Percentiles rank a stretch among this genome's conserved stretches.
Conservation (phyloP, 2,113 vertebrate species). For the Vulpes vulpes region DNA sequence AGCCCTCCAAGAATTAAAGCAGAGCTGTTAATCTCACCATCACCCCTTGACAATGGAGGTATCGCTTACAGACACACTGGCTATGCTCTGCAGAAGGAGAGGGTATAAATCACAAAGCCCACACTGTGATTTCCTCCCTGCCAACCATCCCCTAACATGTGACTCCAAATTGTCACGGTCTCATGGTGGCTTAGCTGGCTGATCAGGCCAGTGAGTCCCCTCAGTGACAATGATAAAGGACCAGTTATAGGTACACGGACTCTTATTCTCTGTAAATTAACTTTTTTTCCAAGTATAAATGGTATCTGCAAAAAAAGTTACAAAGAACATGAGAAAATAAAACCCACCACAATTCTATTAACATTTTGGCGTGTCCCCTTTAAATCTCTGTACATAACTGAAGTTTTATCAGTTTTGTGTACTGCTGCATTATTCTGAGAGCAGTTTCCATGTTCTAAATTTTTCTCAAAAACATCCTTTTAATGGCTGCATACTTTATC, state of each 20-base stretch:
- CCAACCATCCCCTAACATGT: background rate
- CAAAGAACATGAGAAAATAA: background rate
- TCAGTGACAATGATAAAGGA: background rate
- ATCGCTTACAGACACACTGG: background rate
- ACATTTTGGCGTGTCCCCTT: background rate
- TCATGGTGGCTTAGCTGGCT: background rate
- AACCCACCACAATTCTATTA: background rate
- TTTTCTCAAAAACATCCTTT: constrained; percentile 35
- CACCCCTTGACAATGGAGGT: background rate
- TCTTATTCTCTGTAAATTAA: background rate
- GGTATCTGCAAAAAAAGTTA: background rate
- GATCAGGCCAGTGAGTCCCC: background rate
- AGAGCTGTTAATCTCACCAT: constrained; percentile 9
- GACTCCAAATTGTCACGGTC: background rate
- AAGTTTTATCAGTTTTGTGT: background rate
- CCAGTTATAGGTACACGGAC: background rate
- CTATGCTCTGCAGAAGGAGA: background rate
- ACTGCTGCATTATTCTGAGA: background rate
- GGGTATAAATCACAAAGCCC: background rate
- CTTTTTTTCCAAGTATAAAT: background rate
- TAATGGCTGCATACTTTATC: background rate
- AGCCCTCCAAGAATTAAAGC: background rate
- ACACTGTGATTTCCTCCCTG: background rate
- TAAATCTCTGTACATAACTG: background rate
- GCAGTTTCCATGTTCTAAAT: background rate